Base-by-base conservation (phyloP, 1,140 invertebrate genomes). In the Sitophilus oryzae region DNA sequence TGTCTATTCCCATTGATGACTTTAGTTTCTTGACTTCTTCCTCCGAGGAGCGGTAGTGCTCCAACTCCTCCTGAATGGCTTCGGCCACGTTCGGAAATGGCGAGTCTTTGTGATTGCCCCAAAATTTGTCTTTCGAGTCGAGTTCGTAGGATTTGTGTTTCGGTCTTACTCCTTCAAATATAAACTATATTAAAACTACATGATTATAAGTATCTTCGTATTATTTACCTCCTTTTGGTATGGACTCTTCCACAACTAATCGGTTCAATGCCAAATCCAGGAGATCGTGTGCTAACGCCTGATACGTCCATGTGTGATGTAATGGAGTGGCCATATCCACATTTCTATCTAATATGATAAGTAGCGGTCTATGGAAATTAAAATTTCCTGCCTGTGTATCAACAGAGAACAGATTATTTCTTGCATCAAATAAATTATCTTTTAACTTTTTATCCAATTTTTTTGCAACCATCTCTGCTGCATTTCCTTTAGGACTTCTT, bases 261-360 rank as follows among this genome's bases (percentile, higher is more conserved):
- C 91, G 74, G 73, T 99, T 99, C 40, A 98, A 74, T 16, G 89
- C 83, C 47, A 97, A 77, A 66, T 97, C 89, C 11, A 98, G 71
- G 1, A 98, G 86, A 79, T 98, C 96, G 73, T 98, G 95, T 22
- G 91, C 86, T 46, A 99, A 71, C 9, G 96, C 96, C 75, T 98
- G 94, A 73, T 99, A 99, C 1, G 95, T 99, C 97, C 97, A 99
- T 2, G 96, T 97, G 73, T 99, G 97, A 82, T 98, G 94, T 53
- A 99, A 74, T 30, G 93, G 93, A 14, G 96, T 98, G 0, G 95
- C 92, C 80, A 99, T 86, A 74, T 99, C 96, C 52, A 98, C 80
- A 75, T 91, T 95, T 53, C 97, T 78, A 73, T 99, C 97, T 38
- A 98, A 77, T 55, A 99, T 76, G 45, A 99, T 88, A 9, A 99